Evolutionary conservation across 2,113 vertebrate species (phyloP).

Genomic region (Struthio camelus): DNA sequence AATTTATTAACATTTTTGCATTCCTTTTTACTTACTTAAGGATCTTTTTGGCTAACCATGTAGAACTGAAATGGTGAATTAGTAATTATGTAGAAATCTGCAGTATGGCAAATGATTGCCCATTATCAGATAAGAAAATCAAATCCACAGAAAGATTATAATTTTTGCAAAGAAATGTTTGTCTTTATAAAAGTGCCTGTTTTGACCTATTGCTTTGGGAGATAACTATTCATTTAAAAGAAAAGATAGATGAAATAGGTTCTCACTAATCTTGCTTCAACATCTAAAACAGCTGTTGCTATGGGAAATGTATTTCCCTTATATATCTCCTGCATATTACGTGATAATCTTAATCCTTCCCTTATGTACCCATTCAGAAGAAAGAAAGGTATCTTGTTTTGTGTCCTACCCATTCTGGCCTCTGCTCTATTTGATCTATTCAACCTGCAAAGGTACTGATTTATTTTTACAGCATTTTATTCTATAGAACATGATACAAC

Average conservation of each 20-base stretch:
- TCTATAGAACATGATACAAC: background rate
- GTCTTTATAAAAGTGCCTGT: background rate
- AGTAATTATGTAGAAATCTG: conserved; percentile 22
- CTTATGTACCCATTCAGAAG: background rate
- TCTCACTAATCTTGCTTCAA: conserved; percentile 58
- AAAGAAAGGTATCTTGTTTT: background rate
- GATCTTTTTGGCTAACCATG: background rate
- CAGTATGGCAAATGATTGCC: conserved; percentile 8
- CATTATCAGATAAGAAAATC: conserved; percentile 32
- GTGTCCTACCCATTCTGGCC: background rate
- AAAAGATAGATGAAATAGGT: conserved; percentile 49
- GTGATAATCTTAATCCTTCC: conserved; percentile 23
- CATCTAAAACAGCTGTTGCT: conserved; percentile 63
- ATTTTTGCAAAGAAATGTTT: background rate
- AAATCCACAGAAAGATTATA: background rate
- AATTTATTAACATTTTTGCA: conserved; percentile 49
- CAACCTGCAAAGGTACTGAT: background rate
- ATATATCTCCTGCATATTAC: conserved; percentile 61
- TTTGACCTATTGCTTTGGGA: conserved; percentile 57
- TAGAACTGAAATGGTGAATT: conserved; percentile 31
- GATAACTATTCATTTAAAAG: conserved; percentile 48
- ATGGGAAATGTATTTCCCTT: conserved; percentile 49
- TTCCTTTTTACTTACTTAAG: conserved; percentile 57
- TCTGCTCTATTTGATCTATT: background rate
- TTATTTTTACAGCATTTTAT: background rate